Conservation (phyloP, 1,140 invertebrate species). For the Trachelipus rathkii region DNA sequence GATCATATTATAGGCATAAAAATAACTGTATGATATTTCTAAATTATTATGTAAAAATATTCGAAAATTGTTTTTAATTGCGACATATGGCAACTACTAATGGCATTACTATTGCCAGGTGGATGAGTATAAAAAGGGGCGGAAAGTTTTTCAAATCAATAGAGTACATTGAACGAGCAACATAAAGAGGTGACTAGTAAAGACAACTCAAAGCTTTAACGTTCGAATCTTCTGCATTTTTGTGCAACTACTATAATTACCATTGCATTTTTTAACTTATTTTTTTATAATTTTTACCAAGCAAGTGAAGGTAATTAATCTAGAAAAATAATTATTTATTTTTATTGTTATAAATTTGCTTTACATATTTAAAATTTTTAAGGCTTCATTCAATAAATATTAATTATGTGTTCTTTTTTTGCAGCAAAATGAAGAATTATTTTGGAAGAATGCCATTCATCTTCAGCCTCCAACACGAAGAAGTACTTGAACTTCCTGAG, state of each 20-base stretch:
- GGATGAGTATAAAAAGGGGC: neutral
- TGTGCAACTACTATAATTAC: too few species aligned
- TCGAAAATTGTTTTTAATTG: neutral
- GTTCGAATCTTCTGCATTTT: too few species aligned
- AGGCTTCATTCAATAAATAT: neutral
- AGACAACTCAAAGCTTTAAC: too few species aligned
- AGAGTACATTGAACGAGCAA: too few species aligned
- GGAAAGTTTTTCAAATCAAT: too few species aligned
- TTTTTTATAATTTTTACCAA: neutral
- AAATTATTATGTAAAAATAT: neutral
- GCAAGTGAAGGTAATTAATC: neutral
- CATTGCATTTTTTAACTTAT: too few species aligned
- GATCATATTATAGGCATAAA: neutral
- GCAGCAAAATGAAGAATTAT: neutral
- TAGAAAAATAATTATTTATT: neutral
- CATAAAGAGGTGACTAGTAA: too few species aligned
- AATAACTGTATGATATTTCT: neutral
- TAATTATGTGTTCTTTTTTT: neutral
- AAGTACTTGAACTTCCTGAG: neutral
- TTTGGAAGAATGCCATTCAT: neutral
- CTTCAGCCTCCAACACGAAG: neutral
- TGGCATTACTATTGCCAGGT: slow-evolving; percentile 3
- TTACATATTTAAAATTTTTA: neutral
- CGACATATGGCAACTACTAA: neutral
- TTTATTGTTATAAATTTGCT: neutral